Conservation (phyloP, 2,113 vertebrate species). For the Protobothrops flavoviridis region DNA sequence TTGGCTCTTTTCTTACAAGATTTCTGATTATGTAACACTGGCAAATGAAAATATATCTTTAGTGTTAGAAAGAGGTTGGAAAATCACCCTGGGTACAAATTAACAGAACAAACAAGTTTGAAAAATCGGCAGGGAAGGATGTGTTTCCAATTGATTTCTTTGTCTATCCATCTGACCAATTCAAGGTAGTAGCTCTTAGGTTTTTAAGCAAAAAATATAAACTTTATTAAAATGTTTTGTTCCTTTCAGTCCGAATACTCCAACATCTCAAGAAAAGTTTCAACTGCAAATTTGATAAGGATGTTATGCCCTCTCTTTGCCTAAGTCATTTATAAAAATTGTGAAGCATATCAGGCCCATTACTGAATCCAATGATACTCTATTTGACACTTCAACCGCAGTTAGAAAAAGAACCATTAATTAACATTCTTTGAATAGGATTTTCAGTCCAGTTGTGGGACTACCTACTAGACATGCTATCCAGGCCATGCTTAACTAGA, state of each 20-base stretch:
- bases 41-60: not conserved
- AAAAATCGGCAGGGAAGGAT: not conserved
- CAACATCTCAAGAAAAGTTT: not conserved
- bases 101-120: not conserved
- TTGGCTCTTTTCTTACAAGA: not conserved
- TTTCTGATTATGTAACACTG: not conserved
- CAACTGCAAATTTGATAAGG: not conserved
- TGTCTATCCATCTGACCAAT: not conserved
- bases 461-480: not conserved
- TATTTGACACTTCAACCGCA: not conserved
- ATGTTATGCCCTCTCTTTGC: not conserved
- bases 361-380: not conserved
- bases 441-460: not conserved
- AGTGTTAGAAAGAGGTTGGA: not conserved
- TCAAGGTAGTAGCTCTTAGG: not conserved
- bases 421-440: not conserved
- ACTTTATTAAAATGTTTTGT: not conserved
- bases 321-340: not conserved
- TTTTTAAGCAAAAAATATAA: not conserved
- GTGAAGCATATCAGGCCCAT: not conserved
- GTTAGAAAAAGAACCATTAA: not conserved
- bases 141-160: not conserved
- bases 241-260: not conserved
- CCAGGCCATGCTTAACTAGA: not conserved
- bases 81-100: not conserved